A percentile compares a stretch with the other conserved stretches of the same genome.
phyloP scores from a whole-genome alignment of 2,888 invertebrate species.

The Drosophila histrio region DNA sequence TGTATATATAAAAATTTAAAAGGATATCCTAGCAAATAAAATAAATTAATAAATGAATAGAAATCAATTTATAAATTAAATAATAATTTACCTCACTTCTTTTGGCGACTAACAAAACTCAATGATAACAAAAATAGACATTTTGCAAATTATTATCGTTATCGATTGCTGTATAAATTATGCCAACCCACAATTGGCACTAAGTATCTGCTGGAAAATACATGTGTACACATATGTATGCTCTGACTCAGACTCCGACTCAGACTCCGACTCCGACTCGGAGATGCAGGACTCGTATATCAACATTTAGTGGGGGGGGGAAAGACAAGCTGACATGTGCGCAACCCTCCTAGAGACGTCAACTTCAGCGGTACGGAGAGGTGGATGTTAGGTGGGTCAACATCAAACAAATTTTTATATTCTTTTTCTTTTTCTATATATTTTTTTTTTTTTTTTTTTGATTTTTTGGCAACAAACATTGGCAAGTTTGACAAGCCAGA shows the following conservation, averaged over 20 bases:
- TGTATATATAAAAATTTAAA: too few species aligned
- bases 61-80: too few species aligned
- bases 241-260: background rate
- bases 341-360: slow-evolving; percentile 19
- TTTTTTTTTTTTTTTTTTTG: slow-evolving; percentile 12
- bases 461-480: slow-evolving; percentile 65
- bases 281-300: slow-evolving; percentile 3
- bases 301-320: background rate
- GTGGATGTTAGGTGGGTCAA: slow-evolving; percentile 11
- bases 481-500: slow-evolving; percentile 77
- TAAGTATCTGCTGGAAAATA: slow-evolving; percentile 11
- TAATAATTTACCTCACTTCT: too few species aligned
- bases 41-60: too few species aligned
- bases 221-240: background rate
- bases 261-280: too few species aligned
- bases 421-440: background rate
- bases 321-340: slow-evolving; percentile 42
- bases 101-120: too few species aligned
- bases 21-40: too few species aligned
- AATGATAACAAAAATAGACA: background rate
- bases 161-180: slow-evolving; percentile 1
- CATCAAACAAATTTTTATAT: slow-evolving; percentile 43
- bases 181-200: slow-evolving; percentile 7
- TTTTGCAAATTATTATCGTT: slow-evolving; percentile 1
- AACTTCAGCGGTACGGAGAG: background rate